These are phyloP conservation scores for Sinocyclocheilus rhinocerous DNA, from an alignment of 2,113 vertebrate species.

Conservation along the genomic window DNA sequence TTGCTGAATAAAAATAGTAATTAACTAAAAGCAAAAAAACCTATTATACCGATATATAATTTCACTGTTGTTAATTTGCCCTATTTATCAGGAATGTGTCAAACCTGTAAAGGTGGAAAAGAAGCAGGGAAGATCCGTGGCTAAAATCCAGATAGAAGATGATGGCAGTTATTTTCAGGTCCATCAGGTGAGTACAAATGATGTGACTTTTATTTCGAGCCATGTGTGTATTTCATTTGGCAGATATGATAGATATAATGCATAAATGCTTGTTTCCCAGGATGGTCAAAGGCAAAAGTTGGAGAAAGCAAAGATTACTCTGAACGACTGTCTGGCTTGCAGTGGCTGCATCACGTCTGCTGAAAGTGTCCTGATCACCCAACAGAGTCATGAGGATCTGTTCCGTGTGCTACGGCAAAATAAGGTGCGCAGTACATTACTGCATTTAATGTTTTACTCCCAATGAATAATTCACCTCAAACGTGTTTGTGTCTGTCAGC, in stretches of 20 bases:
- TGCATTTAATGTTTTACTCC: background rate
- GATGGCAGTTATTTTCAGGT: conserved; percentile 93
- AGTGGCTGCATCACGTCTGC: conserved; percentile 97
- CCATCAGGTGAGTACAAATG: conserved; percentile 73
- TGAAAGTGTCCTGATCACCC: conserved; percentile 89
- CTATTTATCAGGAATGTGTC: conserved; percentile 83
- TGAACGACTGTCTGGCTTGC: conserved; percentile 94
- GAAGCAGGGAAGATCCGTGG: conserved; percentile 79
- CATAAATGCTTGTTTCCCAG: conserved; percentile 67
- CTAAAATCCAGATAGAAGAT: conserved; percentile 91
- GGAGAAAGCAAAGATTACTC: conserved; percentile 89
- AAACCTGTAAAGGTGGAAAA: conserved; percentile 90
- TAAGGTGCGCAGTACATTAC: conserved; percentile 71
- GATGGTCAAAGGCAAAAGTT: conserved; percentile 84
- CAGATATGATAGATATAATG: background rate
- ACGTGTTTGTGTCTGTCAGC: background rate
- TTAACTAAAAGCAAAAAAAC: too few relatives aligned
- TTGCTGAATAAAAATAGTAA: background rate
- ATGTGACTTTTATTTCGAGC: background rate
- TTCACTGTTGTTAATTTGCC: background rate
- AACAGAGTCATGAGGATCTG: conserved; percentile 92
- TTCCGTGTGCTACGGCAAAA: conserved; percentile 81
- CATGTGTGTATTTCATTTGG: background rate
- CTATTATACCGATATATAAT: background rate
- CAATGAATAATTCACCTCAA: background rate